phyloP scores from a whole-genome alignment of 2,797 vertebrate species.

The Thaleichthys pacificus region DNA sequence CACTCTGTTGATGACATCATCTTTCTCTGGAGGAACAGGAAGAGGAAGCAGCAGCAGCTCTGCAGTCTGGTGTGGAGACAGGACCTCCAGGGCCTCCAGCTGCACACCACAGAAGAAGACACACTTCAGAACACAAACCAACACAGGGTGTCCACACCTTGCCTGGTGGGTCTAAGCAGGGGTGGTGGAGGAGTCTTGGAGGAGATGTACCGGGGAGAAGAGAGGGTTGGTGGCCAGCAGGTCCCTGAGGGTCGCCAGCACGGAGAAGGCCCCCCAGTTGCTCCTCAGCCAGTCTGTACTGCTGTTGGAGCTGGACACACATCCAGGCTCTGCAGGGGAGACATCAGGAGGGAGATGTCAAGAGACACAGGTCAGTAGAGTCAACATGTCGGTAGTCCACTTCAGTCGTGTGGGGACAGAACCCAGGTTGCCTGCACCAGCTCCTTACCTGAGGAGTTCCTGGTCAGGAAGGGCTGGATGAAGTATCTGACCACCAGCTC shows the following conservation, averaged over 20 bases:
- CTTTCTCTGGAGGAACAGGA: constrained; percentile 37
- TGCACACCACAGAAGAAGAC: constrained; percentile 25
- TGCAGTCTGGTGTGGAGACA: constrained; percentile 58
- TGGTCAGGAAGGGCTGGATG: constrained; percentile 55
- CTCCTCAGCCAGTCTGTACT: constrained; percentile 57
- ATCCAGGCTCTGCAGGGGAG: constrained; percentile 51
- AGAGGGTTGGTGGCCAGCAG: constrained; percentile 58
- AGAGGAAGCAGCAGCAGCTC: constrained; percentile 54
- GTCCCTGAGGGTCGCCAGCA: constrained; percentile 38
- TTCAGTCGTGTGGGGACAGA: too few species aligned
- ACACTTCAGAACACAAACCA: not conserved
- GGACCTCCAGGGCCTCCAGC: constrained; percentile 56
- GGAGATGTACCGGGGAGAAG: constrained; percentile 61
- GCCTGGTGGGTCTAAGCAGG: not conserved
- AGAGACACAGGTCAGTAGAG: not conserved
- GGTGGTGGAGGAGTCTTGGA: not conserved
- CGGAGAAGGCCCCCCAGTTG: constrained; percentile 66
- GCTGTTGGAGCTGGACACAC: constrained; percentile 45
- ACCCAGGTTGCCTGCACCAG: not conserved
- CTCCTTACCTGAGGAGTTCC: constrained; percentile 48
- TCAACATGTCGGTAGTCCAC: not conserved
- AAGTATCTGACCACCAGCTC: constrained; percentile 38
- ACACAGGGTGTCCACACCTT: not conserved
- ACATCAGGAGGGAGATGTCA: not conserved
- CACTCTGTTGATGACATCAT: constrained; percentile 49